Base-by-base conservation (phyloP, 2,113 vertebrate genomes). In the Cisticola juncidis region DNA sequence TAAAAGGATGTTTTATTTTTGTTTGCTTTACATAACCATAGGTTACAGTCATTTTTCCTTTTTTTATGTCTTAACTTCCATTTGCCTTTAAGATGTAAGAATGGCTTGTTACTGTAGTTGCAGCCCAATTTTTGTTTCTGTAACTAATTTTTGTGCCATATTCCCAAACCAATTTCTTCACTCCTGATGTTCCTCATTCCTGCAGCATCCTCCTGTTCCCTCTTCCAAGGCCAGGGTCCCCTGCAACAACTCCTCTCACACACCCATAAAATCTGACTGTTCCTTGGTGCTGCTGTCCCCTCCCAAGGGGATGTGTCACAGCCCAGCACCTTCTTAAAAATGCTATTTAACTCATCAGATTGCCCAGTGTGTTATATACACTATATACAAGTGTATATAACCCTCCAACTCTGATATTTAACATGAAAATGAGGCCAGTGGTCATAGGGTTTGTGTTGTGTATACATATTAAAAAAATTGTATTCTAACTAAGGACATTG, bases 361-460 rank as follows among this genome's bases (percentile, higher is more conserved):
- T 35, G 31, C 16, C 44, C 64, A 65, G 25, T 22, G 31, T 25
- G n/a, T n/a, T n/a, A n/a, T n/a, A n/a, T n/a, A n/a, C n/a, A n/a
- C n/a, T n/a, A n/a, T n/a, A n/a, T n/a, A n/a, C n/a, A n/a, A n/a
- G n/a, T 7, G 10, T 54, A 15, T 5, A 74, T 4, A 68, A 40
- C 14, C 12, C 17, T 65, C 50, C 51, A 79, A 79, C 33, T 25
- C 4, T 20, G 23, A 35, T 21, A 58, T 9, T 53, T 36, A 29
- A n/a, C 14, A 61, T 44, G 22, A 89, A 91, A 81, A 57, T 20
- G 11, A 83, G 25, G 29, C 14, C 54, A 61, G 7, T 5, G 40
- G 17, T 42, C 11, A 5, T 20, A 15, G 16, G 5, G 2, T 1
- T 19, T 47, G 26, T 47, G 9, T 38, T 57, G 2, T 4, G 0